Evolutionary conservation across 1,140 invertebrate species (phyloP).

Genomic region (Lordiphosa mommai): DNA sequence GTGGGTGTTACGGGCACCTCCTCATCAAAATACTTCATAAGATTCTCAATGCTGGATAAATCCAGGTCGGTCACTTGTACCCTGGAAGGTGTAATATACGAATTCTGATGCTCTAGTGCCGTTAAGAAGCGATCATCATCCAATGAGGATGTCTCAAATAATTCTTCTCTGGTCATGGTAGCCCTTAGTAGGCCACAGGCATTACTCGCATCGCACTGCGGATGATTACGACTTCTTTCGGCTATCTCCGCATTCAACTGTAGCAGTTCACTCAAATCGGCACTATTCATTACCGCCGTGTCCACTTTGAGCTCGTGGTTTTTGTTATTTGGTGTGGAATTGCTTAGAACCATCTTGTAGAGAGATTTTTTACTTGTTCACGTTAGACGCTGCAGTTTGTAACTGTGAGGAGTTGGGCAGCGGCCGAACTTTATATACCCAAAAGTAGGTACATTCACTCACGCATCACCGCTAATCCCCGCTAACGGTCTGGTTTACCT

Average conservation of each 20-base stretch:
- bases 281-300: conserved; percentile 55
- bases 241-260: conserved; percentile 62
- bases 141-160: conserved; percentile 61
- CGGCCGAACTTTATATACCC: conserved; percentile 19
- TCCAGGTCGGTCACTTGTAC: conserved; percentile 53
- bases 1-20: conserved; percentile 61
- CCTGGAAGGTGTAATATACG: conserved; percentile 17
- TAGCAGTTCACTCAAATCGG: conserved; percentile 50
- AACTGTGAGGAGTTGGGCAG: conserved; percentile 32
- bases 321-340: conserved; percentile 55
- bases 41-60: conserved; percentile 65
- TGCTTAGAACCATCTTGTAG: conserved; percentile 58
- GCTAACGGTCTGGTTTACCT: not conserved
- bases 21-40: conserved; percentile 75
- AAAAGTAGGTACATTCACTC: conserved; percentile 10
- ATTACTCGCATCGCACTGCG: conserved; percentile 8
- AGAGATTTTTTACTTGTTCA: conserved; percentile 33
- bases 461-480: conserved; percentile 23
- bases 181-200: conserved; percentile 42
- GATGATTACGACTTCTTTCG: conserved; percentile 35
- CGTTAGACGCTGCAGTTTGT: conserved; percentile 64
- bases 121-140: conserved; percentile 64
- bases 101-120: conserved; percentile 65
- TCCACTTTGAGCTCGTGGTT: conserved; percentile 49
- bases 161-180: conserved; percentile 66